Evolutionary conservation across 1,140 invertebrate species (phyloP), one percentile per base, ranked within the genome.

Genomic region (Adelges cooleyi): DNA sequence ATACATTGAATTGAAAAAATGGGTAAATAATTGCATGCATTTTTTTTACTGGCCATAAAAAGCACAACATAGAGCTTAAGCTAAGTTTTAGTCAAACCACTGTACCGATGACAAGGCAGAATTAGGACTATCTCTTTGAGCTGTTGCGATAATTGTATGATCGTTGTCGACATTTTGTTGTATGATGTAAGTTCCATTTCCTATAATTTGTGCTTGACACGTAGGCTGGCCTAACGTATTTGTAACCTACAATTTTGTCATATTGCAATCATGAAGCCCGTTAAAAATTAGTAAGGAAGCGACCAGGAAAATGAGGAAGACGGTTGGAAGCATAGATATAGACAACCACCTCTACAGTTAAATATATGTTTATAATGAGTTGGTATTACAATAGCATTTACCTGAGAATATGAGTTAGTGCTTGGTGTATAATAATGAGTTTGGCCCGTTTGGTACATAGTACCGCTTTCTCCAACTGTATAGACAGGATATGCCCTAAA

Each of bases 401-500:
- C 56, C 44, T 62, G 56, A 48, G 56, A 62, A 48, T 62, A 62
- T 29, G 56, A 62, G 46, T 62, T 62, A 29, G 56, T 62, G 51
- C 78, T 77, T 18, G 79, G 74, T 17, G 81, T 80, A 66, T 82
- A 84, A 73, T 83, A 85, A 69, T 84, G 82, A 66, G 76, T 78
- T 18, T 82, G 79, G 67, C 81, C 82, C 70, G 83, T 78, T 67
- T 81, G 82, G 72, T 87, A 88, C 77, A 87, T 81, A 1, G 84
- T 80, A 68, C 81, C 82, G 68, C 83, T 80, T 73, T 86, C 84
- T 8, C 84, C 86, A 66, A 90, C 87, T 65, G 86, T 86, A 73
- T 90, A 91, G 38, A 91, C 87, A 67, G 87, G 86, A 78, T 90
- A 91, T 68, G 84, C 82, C 83, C 87, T 88, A 40, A 66, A 50